Evolutionary conservation across 2,888 invertebrate genomes (phyloP).

Genomic region (Perdita meconis): DNA sequence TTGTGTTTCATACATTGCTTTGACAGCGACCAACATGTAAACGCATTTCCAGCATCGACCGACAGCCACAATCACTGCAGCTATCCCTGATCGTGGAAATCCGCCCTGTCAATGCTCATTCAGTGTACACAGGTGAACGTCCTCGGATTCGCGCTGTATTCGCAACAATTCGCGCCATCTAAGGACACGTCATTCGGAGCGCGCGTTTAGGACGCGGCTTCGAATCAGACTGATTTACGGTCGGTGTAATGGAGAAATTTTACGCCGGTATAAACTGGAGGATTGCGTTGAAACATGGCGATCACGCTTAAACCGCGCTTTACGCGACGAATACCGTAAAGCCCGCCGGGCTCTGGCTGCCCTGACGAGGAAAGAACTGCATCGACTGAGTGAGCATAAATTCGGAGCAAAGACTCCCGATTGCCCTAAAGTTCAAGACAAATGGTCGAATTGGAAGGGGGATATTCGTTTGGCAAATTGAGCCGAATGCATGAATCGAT

Average conservation of each 20-base stretch:
- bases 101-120: constrained; percentile 11
- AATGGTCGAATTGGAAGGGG: constrained; percentile 25
- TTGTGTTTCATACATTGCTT: constrained; percentile 24
- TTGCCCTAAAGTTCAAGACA: constrained; percentile 7
- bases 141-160: constrained; percentile 7
- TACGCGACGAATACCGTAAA: constrained; percentile 38
- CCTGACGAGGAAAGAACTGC: constrained; percentile 34
- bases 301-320: constrained; percentile 25
- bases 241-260: constrained; percentile 40
- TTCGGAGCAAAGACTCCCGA: constrained; percentile 13
- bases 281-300: constrained; percentile 25
- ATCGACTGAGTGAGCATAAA: constrained; percentile 33
- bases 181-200: constrained; percentile 29
- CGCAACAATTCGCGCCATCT: constrained; percentile 29
- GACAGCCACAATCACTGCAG: not conserved
- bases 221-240: constrained; percentile 52
- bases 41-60: not conserved
- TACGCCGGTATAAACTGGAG: constrained; percentile 38
- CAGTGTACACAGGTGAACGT: constrained; percentile 15
- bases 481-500: not conserved
- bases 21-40: not conserved
- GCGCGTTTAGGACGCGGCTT: constrained; percentile 38
- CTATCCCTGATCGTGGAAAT: constrained; percentile 22
- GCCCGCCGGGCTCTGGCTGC: not conserved
- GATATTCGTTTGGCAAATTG: not conserved